Conservation (phyloP, 2,888 invertebrate genomes). For the Pseudococcus jackbeardsleyi region DNA sequence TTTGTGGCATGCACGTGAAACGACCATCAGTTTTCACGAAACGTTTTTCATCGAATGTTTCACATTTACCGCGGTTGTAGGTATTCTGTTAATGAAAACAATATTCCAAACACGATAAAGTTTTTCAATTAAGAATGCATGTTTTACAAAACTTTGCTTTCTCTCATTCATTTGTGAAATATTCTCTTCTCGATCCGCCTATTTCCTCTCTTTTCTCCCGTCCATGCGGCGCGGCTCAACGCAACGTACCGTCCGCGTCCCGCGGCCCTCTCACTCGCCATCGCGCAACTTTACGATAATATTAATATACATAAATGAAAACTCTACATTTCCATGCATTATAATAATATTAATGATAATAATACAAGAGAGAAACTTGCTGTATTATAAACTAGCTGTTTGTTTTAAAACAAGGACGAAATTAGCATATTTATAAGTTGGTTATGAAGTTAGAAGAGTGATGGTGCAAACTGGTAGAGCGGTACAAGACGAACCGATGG, state of each 20-base stretch:
- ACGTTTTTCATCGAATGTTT: too few species aligned
- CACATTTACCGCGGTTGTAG: too few species aligned
- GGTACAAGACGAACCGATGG: background rate
- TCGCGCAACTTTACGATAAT: constrained; percentile 60
- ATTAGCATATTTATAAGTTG: constrained; percentile 66
- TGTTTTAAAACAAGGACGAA: constrained; percentile 66
- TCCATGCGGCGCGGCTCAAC: background rate
- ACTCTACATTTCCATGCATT: constrained; percentile 63
- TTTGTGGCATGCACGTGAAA: too few species aligned
- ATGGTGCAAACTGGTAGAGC: background rate
- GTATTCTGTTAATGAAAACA: background rate
- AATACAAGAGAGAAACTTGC: constrained; percentile 63
- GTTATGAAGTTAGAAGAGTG: constrained; percentile 61
- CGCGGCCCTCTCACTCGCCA: background rate
- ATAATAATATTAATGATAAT: constrained; percentile 64
- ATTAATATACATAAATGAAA: constrained; percentile 62
- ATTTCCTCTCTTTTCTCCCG: background rate
- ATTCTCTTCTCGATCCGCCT: constrained; percentile 42
- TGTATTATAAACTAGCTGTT: constrained; percentile 64
- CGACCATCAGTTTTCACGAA: too few species aligned
- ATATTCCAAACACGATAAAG: constrained; percentile 54
- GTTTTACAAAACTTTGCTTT: constrained; percentile 60
- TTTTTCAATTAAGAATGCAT: constrained; percentile 60
- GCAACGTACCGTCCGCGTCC: background rate
- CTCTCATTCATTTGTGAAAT: constrained; percentile 61